phyloP scores from a whole-genome alignment of 1,140 invertebrate species.

The Teleogryllus occipitalis region DNA sequence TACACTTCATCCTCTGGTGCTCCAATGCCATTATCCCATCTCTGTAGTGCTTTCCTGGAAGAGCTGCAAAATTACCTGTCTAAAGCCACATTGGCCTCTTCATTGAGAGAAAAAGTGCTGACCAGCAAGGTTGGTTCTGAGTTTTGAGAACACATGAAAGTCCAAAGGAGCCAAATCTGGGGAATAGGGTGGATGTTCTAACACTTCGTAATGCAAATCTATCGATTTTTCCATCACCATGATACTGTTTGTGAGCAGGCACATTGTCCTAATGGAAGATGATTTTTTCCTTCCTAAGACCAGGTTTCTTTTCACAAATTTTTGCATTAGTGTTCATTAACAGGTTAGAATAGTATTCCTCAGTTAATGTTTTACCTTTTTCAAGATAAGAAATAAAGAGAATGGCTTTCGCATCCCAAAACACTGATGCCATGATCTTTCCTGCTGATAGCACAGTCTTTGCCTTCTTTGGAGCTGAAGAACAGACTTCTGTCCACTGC shows the following conservation, averaged over 20 bases:
- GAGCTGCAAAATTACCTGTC: no score
- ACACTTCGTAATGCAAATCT: conserved; percentile 27
- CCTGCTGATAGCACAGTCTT: background rate
- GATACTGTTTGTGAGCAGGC: conserved; percentile 7
- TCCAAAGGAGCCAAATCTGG: conserved; percentile 33
- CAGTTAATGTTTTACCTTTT: background rate
- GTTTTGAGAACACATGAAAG: conserved; percentile 30
- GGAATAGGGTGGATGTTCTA: conserved; percentile 31
- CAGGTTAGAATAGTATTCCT: background rate
- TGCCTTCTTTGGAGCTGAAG: background rate
- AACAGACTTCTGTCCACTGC: background rate
- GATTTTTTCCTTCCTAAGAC: background rate
- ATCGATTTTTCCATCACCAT: conserved; percentile 21
- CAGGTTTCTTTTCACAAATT: background rate
- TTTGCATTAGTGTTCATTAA: background rate
- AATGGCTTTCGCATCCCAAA: background rate
- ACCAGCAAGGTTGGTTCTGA: conserved; percentile 16
- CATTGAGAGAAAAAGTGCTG: background rate
- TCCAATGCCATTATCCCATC: no score
- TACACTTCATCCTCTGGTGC: no score
- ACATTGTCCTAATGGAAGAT: conserved; percentile 13
- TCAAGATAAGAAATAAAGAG: background rate
- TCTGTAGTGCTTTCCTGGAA: no score
- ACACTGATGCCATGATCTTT: background rate
- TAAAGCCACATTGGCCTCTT: background rate